These are phyloP conservation scores for Ptilorrhoa leucosticta DNA, from an alignment of 2,113 vertebrate genomes.

Conservation along the genomic window DNA sequence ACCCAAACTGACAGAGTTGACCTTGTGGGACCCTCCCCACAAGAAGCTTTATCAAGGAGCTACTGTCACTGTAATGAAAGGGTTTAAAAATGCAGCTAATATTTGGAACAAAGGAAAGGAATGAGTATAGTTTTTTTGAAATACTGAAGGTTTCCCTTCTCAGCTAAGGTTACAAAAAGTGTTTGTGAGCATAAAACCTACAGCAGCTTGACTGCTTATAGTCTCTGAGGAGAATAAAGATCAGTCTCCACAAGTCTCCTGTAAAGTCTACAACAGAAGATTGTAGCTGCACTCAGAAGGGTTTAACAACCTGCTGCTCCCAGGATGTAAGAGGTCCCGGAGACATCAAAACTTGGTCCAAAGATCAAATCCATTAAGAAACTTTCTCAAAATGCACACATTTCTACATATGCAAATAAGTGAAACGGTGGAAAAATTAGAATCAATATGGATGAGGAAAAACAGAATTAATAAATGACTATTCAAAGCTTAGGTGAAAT, in stretches of 20 bases:
- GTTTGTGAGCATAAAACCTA: not conserved
- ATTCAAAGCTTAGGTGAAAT: not conserved
- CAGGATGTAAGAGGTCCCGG: not conserved
- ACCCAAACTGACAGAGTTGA: not conserved
- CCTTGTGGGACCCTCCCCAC: not conserved
- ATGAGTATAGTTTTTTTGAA: not conserved
- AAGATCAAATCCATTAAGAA: not conserved
- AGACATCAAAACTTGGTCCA: not conserved
- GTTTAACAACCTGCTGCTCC: not conserved
- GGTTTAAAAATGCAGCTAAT: not conserved
- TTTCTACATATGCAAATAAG: not conserved
- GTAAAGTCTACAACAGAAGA: not conserved
- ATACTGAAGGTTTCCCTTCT: not conserved
- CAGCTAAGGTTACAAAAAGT: not conserved
- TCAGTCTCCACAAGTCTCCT: too few relatives aligned
- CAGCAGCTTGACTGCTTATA: not conserved
- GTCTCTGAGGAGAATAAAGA: not conserved
- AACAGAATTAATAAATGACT: not conserved
- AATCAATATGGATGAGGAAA: not conserved
- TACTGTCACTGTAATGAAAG: fast-evolving
- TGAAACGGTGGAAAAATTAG: not conserved
- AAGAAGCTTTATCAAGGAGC: not conserved
- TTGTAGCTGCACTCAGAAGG: not conserved
- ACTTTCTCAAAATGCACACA: not conserved
- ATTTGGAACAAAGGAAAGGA: not conserved